phyloP scores from a whole-genome alignment of 1,140 invertebrate genomes.

The Doryteuthis pealeii region DNA sequence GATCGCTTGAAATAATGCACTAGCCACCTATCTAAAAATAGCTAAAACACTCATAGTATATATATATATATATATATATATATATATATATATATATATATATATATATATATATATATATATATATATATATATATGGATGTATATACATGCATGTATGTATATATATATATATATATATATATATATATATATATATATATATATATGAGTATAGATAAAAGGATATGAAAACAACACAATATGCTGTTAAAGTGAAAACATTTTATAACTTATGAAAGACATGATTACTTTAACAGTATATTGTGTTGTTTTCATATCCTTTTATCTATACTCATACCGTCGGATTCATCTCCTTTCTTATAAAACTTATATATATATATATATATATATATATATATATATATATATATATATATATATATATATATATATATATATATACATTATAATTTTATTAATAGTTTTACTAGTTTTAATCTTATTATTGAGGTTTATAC shows the following conservation, averaged over 20 bases:
- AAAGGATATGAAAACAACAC: too few species aligned
- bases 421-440: not conserved
- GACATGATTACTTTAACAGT: too few species aligned
- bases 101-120: not conserved
- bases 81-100: not conserved
- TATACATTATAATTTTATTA: too few species aligned
- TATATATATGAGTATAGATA: not conserved
- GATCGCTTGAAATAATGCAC: not conserved
- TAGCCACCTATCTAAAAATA: not conserved
- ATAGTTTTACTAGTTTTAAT: too few species aligned
- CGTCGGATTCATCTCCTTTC: too few species aligned
- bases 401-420: not conserved
- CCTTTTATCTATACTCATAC: too few species aligned
- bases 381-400: slow-evolving; percentile 4
- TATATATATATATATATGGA: not conserved
- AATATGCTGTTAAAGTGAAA: too few species aligned
- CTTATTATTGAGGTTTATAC: too few species aligned
- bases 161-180: not conserved
- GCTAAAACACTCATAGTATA: not conserved
- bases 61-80: not conserved
- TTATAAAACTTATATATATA: not conserved
- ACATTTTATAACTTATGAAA: too few species aligned
- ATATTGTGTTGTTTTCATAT: too few species aligned
- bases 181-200: not conserved
- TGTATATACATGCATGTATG: not conserved